phyloP scores from a whole-genome alignment of 92 coral and sea anemone species.

The Phenganax subtilis region DNA sequence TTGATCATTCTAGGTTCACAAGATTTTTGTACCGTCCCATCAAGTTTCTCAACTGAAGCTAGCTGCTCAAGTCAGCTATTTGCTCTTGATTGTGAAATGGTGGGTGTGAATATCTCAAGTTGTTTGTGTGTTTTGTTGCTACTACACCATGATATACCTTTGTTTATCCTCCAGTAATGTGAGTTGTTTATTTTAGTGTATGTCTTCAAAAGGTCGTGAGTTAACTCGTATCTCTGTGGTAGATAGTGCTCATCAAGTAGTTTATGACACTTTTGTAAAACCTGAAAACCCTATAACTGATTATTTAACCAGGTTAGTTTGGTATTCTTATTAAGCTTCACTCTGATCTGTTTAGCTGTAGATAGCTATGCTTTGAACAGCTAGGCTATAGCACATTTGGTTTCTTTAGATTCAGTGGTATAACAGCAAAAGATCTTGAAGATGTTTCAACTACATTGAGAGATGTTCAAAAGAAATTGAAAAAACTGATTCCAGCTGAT shows the following conservation, averaged over 20 bases:
- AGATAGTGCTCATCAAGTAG: conserved; percentile 56
- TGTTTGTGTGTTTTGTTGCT: neutral
- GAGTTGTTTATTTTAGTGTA: conserved; percentile 53
- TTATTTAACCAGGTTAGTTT: conserved; percentile 72
- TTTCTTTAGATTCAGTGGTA: conserved; percentile 78
- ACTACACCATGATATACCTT: neutral
- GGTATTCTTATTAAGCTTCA: too few relatives aligned
- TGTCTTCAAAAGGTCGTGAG: conserved; percentile 67
- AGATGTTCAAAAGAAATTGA: conserved; percentile 73
- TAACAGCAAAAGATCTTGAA: conserved; percentile 64
- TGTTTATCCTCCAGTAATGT: neutral
- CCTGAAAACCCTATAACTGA: conserved; percentile 71
- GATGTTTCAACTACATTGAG: conserved; percentile 65
- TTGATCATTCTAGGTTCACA: conserved; percentile 10
- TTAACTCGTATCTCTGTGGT: conserved; percentile 81
- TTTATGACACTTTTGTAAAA: conserved; percentile 80
- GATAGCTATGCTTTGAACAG: too few relatives aligned
- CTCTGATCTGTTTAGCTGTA: too few relatives aligned
- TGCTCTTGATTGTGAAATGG: conserved; percentile 99
- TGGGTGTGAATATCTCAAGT: conserved; percentile 12
- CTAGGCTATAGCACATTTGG: too few relatives aligned
- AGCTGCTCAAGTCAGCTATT: conserved; percentile 53
- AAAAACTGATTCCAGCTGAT: conserved; percentile 60
- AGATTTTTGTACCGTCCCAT: conserved; percentile 29
- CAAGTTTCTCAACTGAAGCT: neutral